These are phyloP conservation scores for Syngnathus scovelli DNA, from an alignment of 2,113 vertebrate genomes.

Conservation along the genomic window DNA sequence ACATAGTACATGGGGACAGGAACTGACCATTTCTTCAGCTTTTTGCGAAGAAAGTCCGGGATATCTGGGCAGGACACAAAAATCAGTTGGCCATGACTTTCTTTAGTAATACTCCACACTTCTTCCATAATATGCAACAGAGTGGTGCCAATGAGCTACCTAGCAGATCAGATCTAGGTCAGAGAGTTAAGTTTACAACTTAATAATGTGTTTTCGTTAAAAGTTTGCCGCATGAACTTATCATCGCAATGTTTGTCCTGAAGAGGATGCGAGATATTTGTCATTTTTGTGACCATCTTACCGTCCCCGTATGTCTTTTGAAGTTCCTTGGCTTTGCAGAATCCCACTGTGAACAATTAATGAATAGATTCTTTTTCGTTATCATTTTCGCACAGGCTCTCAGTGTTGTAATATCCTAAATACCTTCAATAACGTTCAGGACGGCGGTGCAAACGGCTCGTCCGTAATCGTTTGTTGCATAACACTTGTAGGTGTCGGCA, in stretches of 20 bases:
- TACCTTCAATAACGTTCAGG: slow-evolving; percentile 83
- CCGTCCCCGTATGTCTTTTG: slow-evolving; percentile 46
- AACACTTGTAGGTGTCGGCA: slow-evolving; percentile 82
- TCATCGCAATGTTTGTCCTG: neutral
- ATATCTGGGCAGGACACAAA: slow-evolving; percentile 52
- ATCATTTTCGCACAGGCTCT: neutral
- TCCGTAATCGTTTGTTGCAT: slow-evolving; percentile 77
- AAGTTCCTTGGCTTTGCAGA: slow-evolving; percentile 74
- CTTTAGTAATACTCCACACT: neutral
- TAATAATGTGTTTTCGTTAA: neutral
- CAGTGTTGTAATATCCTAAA: neutral
- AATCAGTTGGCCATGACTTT: neutral
- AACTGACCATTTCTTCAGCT: slow-evolving; percentile 79
- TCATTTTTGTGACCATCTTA: slow-evolving; percentile 16
- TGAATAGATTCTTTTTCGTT: neutral
- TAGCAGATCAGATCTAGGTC: too few relatives aligned
- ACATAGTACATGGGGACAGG: neutral
- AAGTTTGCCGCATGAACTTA: slow-evolving; percentile 2
- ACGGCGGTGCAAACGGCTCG: slow-evolving; percentile 75
- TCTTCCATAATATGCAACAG: too few relatives aligned
- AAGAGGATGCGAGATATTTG: neutral
- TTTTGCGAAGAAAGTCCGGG: slow-evolving; percentile 64
- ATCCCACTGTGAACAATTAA: slow-evolving; percentile 76
- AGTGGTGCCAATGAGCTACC: too few relatives aligned
- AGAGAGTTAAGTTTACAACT: neutral